Evolutionary conservation across 2,888 invertebrate genomes (phyloP).

Genomic region (Xylophagus ater): DNA sequence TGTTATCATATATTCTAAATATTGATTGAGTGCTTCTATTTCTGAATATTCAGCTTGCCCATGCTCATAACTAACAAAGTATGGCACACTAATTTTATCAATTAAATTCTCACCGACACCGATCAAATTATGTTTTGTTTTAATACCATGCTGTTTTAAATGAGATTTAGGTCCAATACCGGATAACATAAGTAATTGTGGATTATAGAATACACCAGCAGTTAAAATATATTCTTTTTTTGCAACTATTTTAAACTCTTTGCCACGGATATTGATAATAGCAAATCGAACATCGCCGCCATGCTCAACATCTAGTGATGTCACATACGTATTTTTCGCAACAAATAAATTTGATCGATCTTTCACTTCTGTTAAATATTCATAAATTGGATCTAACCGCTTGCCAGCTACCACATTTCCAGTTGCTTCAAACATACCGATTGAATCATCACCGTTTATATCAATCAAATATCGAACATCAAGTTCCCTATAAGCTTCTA

Average conservation of each 20-base stretch:
- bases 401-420: too few relatives aligned
- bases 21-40: too few relatives aligned
- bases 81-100: constrained; percentile 3
- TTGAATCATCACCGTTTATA: too few relatives aligned
- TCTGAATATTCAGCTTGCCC: not conserved
- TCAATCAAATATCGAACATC: too few relatives aligned
- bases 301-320: constrained; percentile 6
- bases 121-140: constrained; percentile 21
- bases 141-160: constrained; percentile 53
- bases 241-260: constrained; percentile 2
- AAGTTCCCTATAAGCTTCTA: too few relatives aligned
- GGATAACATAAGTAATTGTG: constrained; percentile 77
- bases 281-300: constrained; percentile 1
- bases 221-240: constrained; percentile 4
- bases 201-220: constrained; percentile 38
- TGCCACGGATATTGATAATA: not conserved
- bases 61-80: constrained; percentile 3
- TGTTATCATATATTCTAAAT: not conserved
- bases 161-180: constrained; percentile 66
- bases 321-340: constrained; percentile 10
- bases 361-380: constrained; percentile 47
- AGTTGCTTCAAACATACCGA: too few relatives aligned
- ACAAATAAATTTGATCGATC: constrained; percentile 10
- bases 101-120: constrained; percentile 5
- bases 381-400: too few relatives aligned